phyloP scores from a whole-genome alignment of 1,140 invertebrate species.

The Drosophila parabipectinata region DNA sequence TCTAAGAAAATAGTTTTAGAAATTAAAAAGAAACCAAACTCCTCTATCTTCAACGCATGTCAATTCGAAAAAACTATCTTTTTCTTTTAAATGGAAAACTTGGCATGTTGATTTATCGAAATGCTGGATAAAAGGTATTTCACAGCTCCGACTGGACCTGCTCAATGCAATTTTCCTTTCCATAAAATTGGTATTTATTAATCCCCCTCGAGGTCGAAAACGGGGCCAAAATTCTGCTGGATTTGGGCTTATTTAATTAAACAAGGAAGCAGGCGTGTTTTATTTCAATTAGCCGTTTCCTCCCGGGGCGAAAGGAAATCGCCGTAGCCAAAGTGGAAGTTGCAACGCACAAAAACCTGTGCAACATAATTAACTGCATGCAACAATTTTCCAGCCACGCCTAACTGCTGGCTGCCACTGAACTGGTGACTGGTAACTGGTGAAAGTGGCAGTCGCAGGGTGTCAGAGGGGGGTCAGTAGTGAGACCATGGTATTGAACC shows the following conservation, averaged over 20 bases:
- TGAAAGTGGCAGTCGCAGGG: not conserved
- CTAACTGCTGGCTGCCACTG: slow-evolving; percentile 51
- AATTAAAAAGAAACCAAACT: too few species aligned
- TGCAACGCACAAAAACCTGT: slow-evolving; percentile 64
- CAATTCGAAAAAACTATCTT: too few species aligned
- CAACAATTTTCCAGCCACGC: slow-evolving; percentile 76
- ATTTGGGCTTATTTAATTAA: slow-evolving; percentile 73
- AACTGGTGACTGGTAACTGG: not conserved
- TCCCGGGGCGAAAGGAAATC: slow-evolving; percentile 13
- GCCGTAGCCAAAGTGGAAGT: slow-evolving; percentile 36
- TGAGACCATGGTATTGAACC: slow-evolving; percentile 55
- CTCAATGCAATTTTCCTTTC: slow-evolving; percentile 22
- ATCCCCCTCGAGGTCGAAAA: slow-evolving; percentile 22
- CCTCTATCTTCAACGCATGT: too few species aligned
- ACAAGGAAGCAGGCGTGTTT: slow-evolving; percentile 51
- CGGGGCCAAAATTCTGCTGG: slow-evolving; percentile 34
- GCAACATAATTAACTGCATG: slow-evolving; percentile 81
- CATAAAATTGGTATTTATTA: slow-evolving; percentile 36
- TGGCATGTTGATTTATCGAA: too few species aligned
- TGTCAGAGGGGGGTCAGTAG: not conserved
- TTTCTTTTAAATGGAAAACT: too few species aligned
- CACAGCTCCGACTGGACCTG: not conserved
- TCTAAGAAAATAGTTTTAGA: too few species aligned
- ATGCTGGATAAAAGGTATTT: not conserved
- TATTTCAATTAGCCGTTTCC: slow-evolving; percentile 73